Conservation (phyloP, 2,797 vertebrate genomes). For the Bradypodion ventrale region DNA sequence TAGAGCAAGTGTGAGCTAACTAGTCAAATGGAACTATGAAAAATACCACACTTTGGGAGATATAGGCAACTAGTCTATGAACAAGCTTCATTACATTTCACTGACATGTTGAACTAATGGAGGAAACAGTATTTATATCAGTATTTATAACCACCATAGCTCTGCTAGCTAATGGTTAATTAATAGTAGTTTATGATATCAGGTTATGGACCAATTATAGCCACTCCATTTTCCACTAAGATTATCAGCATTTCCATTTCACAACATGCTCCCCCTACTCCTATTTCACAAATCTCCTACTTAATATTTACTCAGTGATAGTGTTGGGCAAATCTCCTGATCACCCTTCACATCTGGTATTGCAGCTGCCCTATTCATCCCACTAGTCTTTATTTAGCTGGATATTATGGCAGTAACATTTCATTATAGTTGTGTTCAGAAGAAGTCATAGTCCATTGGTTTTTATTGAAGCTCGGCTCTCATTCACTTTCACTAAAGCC, state of each 20-base stretch:
- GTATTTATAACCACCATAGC: slow-evolving; percentile 46
- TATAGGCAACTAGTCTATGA: neutral
- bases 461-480: slow-evolving; percentile 71
- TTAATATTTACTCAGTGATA: slow-evolving; percentile 62
- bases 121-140: neutral
- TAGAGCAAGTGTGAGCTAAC: neutral
- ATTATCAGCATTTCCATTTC: slow-evolving; percentile 46
- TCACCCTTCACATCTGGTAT: slow-evolving; percentile 66
- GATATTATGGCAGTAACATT: slow-evolving; percentile 61
- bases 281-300: no score
- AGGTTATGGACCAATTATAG: slow-evolving; percentile 17
- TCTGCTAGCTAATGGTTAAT: slow-evolving; percentile 23
- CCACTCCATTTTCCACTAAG: slow-evolving; percentile 33
- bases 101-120: neutral
- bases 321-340: slow-evolving; percentile 58
- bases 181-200: slow-evolving; percentile 36
- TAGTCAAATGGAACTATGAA: neutral
- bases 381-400: slow-evolving; percentile 61
- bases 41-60: neutral
- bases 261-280: no score
- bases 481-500: slow-evolving; percentile 62
- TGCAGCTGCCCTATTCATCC: slow-evolving; percentile 66
- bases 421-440: slow-evolving; percentile 62
- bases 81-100: neutral
- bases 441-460: slow-evolving; percentile 72